Evolutionary conservation across 2,888 invertebrate species (phyloP).

Genomic region (Eumacrocentrus americanus): DNA sequence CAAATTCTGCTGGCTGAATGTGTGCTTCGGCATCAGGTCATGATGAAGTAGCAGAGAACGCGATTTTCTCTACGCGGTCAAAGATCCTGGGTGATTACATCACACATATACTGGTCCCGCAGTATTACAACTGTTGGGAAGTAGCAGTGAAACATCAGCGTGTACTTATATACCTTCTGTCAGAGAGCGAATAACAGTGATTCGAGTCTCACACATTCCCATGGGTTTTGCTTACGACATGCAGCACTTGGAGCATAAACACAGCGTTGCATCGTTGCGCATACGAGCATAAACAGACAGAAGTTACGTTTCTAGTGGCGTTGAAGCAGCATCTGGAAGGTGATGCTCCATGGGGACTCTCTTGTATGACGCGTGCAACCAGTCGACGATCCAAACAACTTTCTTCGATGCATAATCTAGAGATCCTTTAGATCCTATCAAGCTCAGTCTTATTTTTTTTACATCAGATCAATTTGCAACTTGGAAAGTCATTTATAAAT

Average conservation of each 20-base stretch:
- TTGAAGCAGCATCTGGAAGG: conserved; percentile 11
- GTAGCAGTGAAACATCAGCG: too few species aligned
- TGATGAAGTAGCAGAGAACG: too few species aligned
- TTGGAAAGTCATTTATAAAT: too few species aligned
- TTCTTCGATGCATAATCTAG: background rate
- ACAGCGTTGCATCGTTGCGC: background rate
- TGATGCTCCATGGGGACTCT: background rate
- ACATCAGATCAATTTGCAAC: too few species aligned
- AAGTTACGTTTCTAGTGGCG: conserved; percentile 5
- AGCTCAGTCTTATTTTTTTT: too few species aligned
- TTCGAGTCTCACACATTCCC: conserved; percentile 9
- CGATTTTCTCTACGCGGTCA: conserved; percentile 13
- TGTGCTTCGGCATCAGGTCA: too few species aligned
- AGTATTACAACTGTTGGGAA: conserved; percentile 5
- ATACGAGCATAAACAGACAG: background rate
- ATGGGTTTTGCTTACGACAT: conserved; percentile 13
- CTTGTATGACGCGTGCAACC: background rate
- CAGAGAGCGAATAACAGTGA: conserved; percentile 16
- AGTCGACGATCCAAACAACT: conserved; percentile 10
- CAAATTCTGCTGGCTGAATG: too few species aligned
- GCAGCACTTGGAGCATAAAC: background rate
- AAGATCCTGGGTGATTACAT: conserved; percentile 13
- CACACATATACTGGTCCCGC: background rate
- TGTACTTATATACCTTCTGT: background rate
- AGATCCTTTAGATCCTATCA: background rate